A percentile compares a stretch with the other conserved stretches of the same genome.
Evolutionary conservation across 2,113 vertebrate species (phyloP).

Genomic region (Perca flavescens): DNA sequence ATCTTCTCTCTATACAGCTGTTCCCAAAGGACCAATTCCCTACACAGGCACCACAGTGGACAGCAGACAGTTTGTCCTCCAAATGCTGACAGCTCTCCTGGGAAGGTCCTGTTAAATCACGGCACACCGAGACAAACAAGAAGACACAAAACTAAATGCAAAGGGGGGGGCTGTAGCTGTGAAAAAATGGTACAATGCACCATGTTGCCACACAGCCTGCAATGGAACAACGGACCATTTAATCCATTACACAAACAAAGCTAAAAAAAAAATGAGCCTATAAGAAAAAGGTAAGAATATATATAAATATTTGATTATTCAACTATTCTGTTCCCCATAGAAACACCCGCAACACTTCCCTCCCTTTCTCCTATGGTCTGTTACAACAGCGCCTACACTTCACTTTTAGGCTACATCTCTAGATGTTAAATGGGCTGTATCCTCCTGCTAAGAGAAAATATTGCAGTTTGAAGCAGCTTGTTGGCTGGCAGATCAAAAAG

Average conservation of each 20-base stretch:
- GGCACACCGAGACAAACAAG: conserved; percentile 49
- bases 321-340: conserved; percentile 4
- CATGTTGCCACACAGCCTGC: neutral
- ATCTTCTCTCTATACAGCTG: conserved; percentile 59
- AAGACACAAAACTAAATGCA: conserved; percentile 44
- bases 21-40: conserved; percentile 59
- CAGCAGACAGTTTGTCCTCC: conserved; percentile 72
- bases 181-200: conserved; percentile 26
- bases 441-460: conserved; percentile 77
- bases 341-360: neutral
- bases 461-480: conserved; percentile 77
- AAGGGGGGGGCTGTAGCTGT: conserved; percentile 16
- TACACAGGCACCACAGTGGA: conserved; percentile 58
- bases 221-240: conserved; percentile 38
- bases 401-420: conserved; percentile 48
- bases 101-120: conserved; percentile 61
- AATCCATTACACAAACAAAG: conserved; percentile 49
- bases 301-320: conserved; percentile 14
- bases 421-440: conserved; percentile 71
- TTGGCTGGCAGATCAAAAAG: conserved; percentile 75
- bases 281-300: neutral
- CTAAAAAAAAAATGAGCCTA: conserved; percentile 20
- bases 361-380: conserved; percentile 20
- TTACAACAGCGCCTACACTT: conserved; percentile 31
- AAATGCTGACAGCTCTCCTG: conserved; percentile 66